Conservation (phyloP, 2,797 vertebrate genomes). For the Okamejei kenojei region DNA sequence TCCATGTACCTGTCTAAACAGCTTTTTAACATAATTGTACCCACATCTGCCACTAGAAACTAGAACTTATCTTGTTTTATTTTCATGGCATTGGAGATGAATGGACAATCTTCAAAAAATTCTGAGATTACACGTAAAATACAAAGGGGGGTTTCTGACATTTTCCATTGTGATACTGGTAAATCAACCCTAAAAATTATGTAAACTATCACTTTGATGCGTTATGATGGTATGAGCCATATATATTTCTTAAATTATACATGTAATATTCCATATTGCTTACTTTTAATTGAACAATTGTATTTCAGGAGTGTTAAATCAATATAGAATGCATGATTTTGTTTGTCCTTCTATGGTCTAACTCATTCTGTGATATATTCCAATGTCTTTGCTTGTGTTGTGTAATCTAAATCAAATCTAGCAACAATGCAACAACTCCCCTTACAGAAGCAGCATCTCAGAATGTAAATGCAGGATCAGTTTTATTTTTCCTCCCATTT, state of each 20-base stretch:
- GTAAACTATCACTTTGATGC: neutral
- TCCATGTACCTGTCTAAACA: no score
- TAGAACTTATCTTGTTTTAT: neutral
- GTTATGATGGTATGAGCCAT: neutral
- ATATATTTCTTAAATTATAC: conserved; percentile 8
- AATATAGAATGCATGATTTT: no score
- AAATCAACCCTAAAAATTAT: neutral
- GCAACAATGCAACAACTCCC: neutral
- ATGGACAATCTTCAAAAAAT: neutral
- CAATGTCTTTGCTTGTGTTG: neutral
- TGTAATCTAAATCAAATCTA: neutral
- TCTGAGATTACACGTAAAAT: neutral
- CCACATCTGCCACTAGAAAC: neutral
- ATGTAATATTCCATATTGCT: neutral
- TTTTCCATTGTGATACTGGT: neutral
- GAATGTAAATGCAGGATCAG: neutral
- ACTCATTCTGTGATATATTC: neutral
- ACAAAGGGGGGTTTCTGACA: neutral
- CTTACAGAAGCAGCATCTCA: neutral
- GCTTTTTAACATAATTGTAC: no score
- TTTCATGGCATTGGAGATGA: neutral
- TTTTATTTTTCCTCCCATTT: neutral
- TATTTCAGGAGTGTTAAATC: no score
- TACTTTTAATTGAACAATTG: neutral
- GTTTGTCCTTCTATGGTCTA: neutral